A percentile compares a stretch with the other conserved stretches of the same genome.
These are phyloP conservation scores for Gymnosoma rotundatum DNA, from an alignment of 2,888 invertebrate genomes.

Conservation along the genomic window DNA sequence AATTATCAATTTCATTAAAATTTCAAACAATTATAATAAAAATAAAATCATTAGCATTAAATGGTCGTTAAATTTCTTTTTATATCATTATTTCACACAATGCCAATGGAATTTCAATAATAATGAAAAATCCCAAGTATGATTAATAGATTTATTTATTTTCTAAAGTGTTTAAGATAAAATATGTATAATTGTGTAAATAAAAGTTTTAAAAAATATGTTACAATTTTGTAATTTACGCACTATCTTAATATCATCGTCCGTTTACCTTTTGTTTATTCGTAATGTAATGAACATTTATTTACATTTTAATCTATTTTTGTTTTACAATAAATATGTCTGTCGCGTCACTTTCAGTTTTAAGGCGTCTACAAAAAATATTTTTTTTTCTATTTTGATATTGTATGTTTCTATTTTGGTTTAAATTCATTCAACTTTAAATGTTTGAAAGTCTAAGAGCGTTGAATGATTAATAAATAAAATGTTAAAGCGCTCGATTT, in stretches of 20 bases:
- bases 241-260: slow-evolving; percentile 4
- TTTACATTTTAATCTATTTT: slow-evolving; percentile 10
- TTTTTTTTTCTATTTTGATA: slow-evolving; percentile 34
- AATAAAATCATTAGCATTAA: too few species aligned
- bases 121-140: too few species aligned
- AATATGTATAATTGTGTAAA: too few species aligned
- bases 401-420: background rate
- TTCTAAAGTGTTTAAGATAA: too few species aligned
- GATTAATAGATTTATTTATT: too few species aligned
- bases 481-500: too few species aligned
- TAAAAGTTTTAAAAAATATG: background rate
- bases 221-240: background rate
- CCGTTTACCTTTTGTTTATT: slow-evolving; percentile 33
- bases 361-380: slow-evolving; percentile 36
- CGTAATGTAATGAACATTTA: background rate
- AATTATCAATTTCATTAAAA: too few species aligned
- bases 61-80: too few species aligned
- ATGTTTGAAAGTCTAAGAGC: background rate
- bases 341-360: slow-evolving; percentile 25
- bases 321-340: background rate
- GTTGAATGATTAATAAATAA: background rate
- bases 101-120: too few species aligned
- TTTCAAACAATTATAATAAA: too few species aligned
- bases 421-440: slow-evolving; percentile 30
- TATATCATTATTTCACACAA: too few species aligned